Conservation (phyloP, 2,113 vertebrate genomes). For the Rhea americana region DNA sequence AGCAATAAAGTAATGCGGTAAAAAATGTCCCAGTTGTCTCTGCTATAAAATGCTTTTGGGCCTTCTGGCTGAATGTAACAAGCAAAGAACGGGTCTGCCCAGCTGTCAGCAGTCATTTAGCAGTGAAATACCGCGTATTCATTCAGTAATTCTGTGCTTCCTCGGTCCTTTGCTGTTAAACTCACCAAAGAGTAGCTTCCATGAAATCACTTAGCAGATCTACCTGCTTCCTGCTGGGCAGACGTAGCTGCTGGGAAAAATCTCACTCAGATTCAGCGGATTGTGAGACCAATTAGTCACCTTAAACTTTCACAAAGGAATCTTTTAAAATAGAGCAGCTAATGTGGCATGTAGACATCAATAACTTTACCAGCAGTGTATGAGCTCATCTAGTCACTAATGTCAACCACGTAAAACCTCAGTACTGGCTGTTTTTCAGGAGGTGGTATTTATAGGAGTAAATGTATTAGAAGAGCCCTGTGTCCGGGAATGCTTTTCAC, state of each 20-base stretch:
- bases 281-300: constrained; percentile 1
- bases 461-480: neutral
- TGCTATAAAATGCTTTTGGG: neutral
- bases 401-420: neutral
- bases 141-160: constrained; percentile 15
- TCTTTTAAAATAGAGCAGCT: neutral
- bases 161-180: neutral
- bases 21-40: constrained; percentile 13
- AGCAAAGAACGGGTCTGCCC: constrained; percentile 3
- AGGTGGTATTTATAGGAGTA: neutral
- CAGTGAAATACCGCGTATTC: constrained; percentile 21
- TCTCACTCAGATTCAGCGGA: neutral
- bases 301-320: neutral
- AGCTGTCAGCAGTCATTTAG: constrained; percentile 44
- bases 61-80: neutral
- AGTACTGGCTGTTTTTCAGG: neutral
- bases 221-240: neutral
- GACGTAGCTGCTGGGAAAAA: neutral
- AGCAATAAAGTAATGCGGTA: constrained; percentile 19
- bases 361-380: neutral
- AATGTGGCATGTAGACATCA: neutral
- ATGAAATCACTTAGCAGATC: constrained; percentile 16
- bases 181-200: neutral
- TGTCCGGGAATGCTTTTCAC: neutral
- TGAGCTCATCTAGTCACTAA: neutral